Conservation (phyloP, 2,113 vertebrate genomes). For the Gnathonemus echidnorhynchus region DNA sequence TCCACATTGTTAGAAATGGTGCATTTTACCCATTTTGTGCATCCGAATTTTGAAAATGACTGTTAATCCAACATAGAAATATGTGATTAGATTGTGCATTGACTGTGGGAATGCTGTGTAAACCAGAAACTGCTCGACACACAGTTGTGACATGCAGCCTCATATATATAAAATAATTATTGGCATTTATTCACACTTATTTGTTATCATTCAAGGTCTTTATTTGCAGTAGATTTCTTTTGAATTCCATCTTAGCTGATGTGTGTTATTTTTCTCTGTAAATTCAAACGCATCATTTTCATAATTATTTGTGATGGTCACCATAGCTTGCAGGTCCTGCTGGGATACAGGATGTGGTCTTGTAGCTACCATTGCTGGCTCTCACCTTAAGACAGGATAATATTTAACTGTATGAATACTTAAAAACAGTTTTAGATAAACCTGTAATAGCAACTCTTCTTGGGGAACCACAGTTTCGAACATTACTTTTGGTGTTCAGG, state of each 20-base stretch:
- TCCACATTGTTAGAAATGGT: neutral
- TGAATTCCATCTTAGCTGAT: neutral
- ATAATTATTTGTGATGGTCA: neutral
- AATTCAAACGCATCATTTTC: neutral
- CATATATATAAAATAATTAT: neutral
- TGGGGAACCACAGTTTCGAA: neutral
- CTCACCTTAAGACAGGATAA: neutral
- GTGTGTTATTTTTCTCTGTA: neutral
- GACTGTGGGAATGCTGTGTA: neutral
- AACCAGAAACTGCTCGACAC: neutral
- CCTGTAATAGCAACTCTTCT: neutral
- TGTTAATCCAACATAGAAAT: neutral
- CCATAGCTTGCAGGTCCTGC: neutral
- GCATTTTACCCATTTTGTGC: neutral
- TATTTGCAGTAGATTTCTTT: neutral
- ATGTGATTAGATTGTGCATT: neutral
- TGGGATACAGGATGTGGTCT: neutral
- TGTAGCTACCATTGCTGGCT: neutral
- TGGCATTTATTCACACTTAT: neutral
- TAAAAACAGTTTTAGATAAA: neutral
- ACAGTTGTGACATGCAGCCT: neutral
- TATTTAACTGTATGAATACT: neutral
- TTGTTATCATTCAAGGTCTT: neutral
- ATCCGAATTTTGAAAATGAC: neutral
- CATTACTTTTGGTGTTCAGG: neutral